phyloP scores from a whole-genome alignment of 1,140 invertebrate genomes.

The Steinernema feltiae region DNA sequence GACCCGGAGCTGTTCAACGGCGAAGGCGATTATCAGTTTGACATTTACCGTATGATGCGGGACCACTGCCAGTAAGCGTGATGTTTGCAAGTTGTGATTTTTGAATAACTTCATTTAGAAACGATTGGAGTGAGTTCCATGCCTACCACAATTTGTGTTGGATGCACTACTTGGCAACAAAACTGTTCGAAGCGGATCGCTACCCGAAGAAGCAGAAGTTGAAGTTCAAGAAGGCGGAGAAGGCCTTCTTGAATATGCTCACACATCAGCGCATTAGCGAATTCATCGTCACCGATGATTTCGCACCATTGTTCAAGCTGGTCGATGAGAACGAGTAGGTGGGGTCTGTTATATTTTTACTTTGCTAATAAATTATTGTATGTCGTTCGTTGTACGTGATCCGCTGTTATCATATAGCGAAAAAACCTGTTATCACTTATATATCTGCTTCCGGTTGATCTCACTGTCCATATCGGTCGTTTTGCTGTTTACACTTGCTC shows the following conservation, averaged over 20 bases:
- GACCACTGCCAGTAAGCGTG: conserved; percentile 66
- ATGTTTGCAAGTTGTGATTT: conserved; percentile 32
- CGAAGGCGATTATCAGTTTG: conserved; percentile 83
- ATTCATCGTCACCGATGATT: neutral
- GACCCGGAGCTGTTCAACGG: conserved; percentile 73
- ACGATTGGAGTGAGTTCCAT: conserved; percentile 74
- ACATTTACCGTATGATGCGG: conserved; percentile 76
- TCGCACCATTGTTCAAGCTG: neutral
- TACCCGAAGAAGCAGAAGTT: no score
- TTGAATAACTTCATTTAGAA: conserved; percentile 63
- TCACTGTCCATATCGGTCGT: no score
- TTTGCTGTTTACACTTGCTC: no score
- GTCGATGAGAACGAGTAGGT: neutral
- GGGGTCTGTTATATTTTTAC: no score
- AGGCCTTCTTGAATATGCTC: neutral
- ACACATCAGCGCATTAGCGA: neutral
- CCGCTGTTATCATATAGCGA: no score
- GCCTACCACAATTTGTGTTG: conserved; percentile 81
- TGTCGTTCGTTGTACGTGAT: no score
- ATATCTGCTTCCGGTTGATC: no score
- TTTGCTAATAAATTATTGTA: no score
- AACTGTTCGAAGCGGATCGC: conserved; percentile 62
- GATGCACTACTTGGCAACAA: conserved; percentile 77
- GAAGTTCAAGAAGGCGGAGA: no score
- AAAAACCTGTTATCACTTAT: no score